Evolutionary conservation across 2,888 invertebrate genomes (phyloP).

Genomic region (Chirona hameri): DNA sequence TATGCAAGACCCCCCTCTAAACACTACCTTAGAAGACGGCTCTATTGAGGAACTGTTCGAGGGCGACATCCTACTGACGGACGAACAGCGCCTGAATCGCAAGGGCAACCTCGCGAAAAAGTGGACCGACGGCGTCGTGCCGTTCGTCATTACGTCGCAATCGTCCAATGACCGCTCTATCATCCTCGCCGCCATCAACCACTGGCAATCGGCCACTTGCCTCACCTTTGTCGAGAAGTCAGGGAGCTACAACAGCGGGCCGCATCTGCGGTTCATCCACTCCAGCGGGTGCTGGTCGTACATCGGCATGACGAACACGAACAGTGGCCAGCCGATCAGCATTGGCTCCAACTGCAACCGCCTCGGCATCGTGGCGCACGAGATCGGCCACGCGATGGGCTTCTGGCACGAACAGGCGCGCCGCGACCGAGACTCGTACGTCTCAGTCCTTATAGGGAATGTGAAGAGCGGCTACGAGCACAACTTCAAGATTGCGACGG

Average conservation of each 20-base stretch:
- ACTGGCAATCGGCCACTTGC: too few species aligned
- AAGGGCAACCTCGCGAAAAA: too few species aligned
- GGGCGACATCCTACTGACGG: too few species aligned
- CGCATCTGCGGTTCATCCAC: background rate
- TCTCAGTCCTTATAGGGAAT: slow-evolving; percentile 53
- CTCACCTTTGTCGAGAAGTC: too few species aligned
- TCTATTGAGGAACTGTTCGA: background rate
- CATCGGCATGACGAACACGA: background rate
- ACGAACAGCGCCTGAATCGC: too few species aligned
- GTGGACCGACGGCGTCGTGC: too few species aligned
- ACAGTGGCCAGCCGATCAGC: background rate
- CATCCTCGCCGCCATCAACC: too few species aligned
- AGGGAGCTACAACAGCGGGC: too few species aligned
- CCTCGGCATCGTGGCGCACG: slow-evolving; percentile 52
- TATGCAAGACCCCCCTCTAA: background rate
- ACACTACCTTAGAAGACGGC: background rate
- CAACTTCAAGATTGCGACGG: background rate
- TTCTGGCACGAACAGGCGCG: slow-evolving; percentile 77
- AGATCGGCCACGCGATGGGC: slow-evolving; percentile 73
- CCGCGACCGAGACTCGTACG: slow-evolving; percentile 65
- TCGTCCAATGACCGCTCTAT: too few species aligned
- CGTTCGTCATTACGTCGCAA: too few species aligned
- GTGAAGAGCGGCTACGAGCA: background rate
- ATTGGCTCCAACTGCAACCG: background rate
- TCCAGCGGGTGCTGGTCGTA: background rate